A percentile compares a stretch with the other conserved stretches of the same genome.
Evolutionary conservation across 2,888 invertebrate genomes (phyloP).

Genomic region (Andrena minutula): DNA sequence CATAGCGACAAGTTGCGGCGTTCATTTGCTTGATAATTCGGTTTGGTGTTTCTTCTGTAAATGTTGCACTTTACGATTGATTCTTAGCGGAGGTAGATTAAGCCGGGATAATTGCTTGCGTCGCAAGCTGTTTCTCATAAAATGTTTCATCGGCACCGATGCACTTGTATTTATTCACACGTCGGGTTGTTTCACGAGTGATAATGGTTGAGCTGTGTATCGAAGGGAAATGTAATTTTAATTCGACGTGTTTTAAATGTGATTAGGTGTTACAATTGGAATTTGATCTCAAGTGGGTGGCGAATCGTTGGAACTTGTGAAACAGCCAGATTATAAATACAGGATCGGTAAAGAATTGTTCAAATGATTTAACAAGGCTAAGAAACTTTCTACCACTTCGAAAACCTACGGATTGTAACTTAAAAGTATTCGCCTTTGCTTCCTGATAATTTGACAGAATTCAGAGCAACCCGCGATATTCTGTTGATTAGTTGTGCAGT

Average conservation of each 20-base stretch:
- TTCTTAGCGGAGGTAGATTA: background rate
- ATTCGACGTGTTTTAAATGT: background rate
- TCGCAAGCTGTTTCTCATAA: background rate
- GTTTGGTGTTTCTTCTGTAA: background rate
- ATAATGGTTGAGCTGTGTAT: background rate
- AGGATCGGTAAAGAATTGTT: too few relatives aligned
- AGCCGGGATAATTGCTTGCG: too few relatives aligned
- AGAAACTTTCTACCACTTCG: background rate
- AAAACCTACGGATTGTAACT: background rate
- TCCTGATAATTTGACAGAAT: background rate
- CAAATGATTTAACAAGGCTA: too few relatives aligned
- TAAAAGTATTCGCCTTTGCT: background rate
- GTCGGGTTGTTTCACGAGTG: background rate
- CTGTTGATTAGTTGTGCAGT: background rate
- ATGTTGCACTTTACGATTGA: background rate
- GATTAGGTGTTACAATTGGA: too few relatives aligned
- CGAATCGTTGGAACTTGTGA: too few relatives aligned
- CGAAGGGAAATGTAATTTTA: background rate
- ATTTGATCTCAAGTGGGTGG: too few relatives aligned
- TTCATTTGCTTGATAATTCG: constrained; percentile 7
- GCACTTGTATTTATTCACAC: background rate
- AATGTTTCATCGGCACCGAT: background rate
- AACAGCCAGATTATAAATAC: too few relatives aligned
- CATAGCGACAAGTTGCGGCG: background rate
- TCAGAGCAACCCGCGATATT: background rate